These are phyloP conservation scores for Heliconius cydno DNA, from an alignment of 2,888 invertebrate genomes.

Conservation along the genomic window DNA sequence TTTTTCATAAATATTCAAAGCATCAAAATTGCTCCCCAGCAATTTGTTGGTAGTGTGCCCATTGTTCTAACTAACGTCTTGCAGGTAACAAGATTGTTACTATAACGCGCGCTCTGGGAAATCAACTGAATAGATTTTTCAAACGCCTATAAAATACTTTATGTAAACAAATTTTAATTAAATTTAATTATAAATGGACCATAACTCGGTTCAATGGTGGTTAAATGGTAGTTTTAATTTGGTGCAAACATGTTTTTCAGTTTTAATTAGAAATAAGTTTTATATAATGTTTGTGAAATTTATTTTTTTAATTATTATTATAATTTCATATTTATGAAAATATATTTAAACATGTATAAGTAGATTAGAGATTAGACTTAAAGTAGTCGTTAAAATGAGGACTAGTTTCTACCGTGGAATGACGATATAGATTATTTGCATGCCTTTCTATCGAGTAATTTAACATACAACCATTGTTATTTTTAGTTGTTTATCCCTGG, in stretches of 20 bases:
- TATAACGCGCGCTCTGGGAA: conserved; percentile 45
- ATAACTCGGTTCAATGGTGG: background rate
- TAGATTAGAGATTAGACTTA: background rate
- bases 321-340: background rate
- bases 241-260: background rate
- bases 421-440: background rate
- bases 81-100: conserved; percentile 40
- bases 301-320: background rate
- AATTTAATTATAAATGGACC: conserved; percentile 16
- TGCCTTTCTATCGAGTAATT: too few relatives aligned
- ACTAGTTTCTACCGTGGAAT: background rate
- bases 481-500: too few relatives aligned
- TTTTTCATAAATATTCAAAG: conserved; percentile 39
- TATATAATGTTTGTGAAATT: background rate
- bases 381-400: background rate
- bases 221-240: background rate
- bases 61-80: conserved; percentile 39
- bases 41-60: conserved; percentile 35
- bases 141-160: conserved; percentile 32
- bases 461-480: too few relatives aligned
- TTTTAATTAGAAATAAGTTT: background rate
- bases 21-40: conserved; percentile 27
- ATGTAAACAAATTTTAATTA: conserved; percentile 31
- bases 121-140: conserved; percentile 43
- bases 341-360: background rate